Conservation (phyloP, 1,140 invertebrate species). For the Lordiphosa mommai region DNA sequence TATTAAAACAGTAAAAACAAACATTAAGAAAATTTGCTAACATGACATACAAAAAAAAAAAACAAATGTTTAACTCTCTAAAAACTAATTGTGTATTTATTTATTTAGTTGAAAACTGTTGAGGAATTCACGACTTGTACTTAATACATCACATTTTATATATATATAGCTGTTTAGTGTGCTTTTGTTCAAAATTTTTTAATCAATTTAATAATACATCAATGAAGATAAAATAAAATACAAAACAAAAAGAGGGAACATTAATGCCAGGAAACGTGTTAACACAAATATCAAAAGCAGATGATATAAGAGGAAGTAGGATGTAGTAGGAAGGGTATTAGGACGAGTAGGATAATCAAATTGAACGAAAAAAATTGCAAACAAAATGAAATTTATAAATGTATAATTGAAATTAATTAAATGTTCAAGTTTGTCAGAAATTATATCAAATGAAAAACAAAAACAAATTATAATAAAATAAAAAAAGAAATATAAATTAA, state of each 20-base stretch:
- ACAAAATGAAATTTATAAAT: constrained; percentile 70
- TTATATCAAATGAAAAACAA: constrained; percentile 44
- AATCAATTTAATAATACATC: neutral
- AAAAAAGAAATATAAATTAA: constrained; percentile 32
- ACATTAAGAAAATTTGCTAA: too few species aligned
- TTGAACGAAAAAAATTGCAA: constrained; percentile 22
- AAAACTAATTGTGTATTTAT: constrained; percentile 16
- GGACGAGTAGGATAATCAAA: constrained; percentile 15
- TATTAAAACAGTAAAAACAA: neutral
- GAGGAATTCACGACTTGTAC: too few species aligned
- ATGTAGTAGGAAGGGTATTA: constrained; percentile 11
- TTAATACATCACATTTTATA: constrained; percentile 10
- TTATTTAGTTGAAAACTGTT: constrained; percentile 1
- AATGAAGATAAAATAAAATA: constrained; percentile 4
- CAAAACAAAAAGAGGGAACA: constrained; percentile 37
- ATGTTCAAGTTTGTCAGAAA: constrained; percentile 78
- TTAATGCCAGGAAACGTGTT: constrained; percentile 41
- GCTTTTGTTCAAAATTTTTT: too few species aligned
- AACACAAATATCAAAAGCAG: constrained; percentile 48
- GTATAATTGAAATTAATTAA: constrained; percentile 67
- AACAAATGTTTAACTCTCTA: neutral
- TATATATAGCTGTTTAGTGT: too few species aligned
- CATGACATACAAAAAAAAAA: neutral
- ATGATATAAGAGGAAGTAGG: constrained; percentile 21
- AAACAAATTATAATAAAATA: constrained; percentile 46